Evolutionary conservation across 2,888 invertebrate genomes (phyloP).

Genomic region (Nowickia ferox): DNA sequence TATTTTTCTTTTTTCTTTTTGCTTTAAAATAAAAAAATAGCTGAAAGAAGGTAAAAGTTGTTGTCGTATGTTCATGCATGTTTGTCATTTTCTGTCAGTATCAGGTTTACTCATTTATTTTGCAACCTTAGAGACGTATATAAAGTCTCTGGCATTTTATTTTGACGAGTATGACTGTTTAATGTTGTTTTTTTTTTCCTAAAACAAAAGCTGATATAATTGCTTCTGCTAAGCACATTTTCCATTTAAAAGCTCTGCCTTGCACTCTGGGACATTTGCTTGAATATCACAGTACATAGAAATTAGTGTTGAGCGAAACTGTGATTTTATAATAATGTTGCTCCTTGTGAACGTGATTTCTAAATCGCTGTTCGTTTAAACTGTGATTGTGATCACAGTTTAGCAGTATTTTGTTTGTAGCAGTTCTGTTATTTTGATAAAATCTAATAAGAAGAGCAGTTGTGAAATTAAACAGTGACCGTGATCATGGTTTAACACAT

Average conservation of each 20-base stretch:
- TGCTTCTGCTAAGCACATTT: constrained; percentile 24
- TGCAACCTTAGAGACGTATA: constrained; percentile 31
- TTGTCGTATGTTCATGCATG: neutral
- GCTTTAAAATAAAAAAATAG: constrained; percentile 15
- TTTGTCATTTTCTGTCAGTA: constrained; percentile 12
- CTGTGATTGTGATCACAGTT: too few relatives aligned
- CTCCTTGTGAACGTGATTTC: too few relatives aligned
- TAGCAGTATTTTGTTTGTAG: too few relatives aligned
- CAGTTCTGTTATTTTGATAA: too few relatives aligned
- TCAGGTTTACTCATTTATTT: neutral
- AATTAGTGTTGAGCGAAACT: too few relatives aligned
- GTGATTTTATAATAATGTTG: too few relatives aligned
- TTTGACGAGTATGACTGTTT: constrained; percentile 17
- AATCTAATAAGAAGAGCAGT: too few relatives aligned
- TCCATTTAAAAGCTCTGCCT: neutral
- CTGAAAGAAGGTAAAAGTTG: constrained; percentile 38
- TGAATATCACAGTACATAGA: neutral
- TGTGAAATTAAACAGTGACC: too few relatives aligned
- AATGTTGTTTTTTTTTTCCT: neutral
- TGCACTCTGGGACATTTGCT: neutral
- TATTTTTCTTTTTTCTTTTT: neutral
- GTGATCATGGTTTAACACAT: too few relatives aligned
- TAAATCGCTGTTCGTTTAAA: too few relatives aligned
- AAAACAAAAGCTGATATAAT: constrained; percentile 21
- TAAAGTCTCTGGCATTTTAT: constrained; percentile 24